Evolutionary conservation across 2,113 vertebrate species (phyloP).

Genomic region (Macrotus californicus): DNA sequence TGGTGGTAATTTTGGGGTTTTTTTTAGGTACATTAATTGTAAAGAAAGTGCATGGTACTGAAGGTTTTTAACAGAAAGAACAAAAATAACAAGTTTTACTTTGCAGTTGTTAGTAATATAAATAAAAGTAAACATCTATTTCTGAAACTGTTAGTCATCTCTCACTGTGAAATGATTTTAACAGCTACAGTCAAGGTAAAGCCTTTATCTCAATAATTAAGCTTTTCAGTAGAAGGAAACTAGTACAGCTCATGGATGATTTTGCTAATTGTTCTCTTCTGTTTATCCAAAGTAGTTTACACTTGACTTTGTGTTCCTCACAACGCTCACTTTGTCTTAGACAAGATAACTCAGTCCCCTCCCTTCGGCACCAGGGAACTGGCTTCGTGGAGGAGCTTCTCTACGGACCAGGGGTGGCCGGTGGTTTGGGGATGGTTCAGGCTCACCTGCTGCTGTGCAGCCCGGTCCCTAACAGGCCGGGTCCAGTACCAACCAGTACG

Average conservation of each 20-base stretch:
- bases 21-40: background rate
- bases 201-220: background rate
- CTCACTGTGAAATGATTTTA: background rate
- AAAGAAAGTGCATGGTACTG: background rate
- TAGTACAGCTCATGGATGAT: background rate
- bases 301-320: background rate
- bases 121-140: background rate
- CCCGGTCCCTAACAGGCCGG: too few relatives aligned
- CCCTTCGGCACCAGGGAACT: too few relatives aligned
- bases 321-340: background rate
- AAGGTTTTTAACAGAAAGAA: background rate
- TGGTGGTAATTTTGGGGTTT: background rate
- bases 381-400: too few relatives aligned
- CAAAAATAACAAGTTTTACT: background rate
- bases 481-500: too few relatives aligned
- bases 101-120: background rate
- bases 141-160: background rate
- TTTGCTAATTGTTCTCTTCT: background rate
- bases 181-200: background rate
- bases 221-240: background rate
- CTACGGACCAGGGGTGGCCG: too few relatives aligned
- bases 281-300: background rate
- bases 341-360: background rate
- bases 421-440: too few relatives aligned
- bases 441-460: too few relatives aligned